Conservation (phyloP, 2,797 vertebrate genomes). For the Coregonus suidteri region DNA sequence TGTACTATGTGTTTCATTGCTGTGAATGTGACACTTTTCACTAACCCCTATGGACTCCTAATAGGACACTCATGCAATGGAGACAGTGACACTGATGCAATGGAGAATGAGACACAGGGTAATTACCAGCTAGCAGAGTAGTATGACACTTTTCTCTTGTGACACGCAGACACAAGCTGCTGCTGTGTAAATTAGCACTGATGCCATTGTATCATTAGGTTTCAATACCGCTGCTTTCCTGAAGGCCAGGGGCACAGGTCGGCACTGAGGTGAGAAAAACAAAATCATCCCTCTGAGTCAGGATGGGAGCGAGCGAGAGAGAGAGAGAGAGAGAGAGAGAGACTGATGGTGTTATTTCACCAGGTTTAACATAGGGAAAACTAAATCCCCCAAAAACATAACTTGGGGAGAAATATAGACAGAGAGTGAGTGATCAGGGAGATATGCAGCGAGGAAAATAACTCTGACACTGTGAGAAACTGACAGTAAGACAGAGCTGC, state of each 20-base stretch:
- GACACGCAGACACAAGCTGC: not conserved
- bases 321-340: not conserved
- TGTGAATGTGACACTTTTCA: not conserved
- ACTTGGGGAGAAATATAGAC: too few species aligned
- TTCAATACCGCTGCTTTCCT: constrained; percentile 5
- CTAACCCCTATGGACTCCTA: not conserved
- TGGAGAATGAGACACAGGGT: not conserved
- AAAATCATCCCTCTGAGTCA: too few species aligned
- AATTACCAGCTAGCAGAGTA: not conserved
- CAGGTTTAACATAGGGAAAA: too few species aligned
- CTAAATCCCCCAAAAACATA: too few species aligned
- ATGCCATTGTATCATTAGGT: not conserved
- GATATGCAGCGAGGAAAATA: constrained; percentile 43
- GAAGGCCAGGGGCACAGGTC: constrained; percentile 9
- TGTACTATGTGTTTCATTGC: not conserved
- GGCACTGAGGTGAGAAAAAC: not conserved
- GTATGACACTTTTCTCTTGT: not conserved
- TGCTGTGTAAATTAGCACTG: not conserved
- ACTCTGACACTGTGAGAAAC: constrained; percentile 31
- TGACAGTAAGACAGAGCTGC: constrained; percentile 37
- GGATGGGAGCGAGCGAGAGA: not conserved
- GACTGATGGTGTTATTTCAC: too few species aligned
- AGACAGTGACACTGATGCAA: not conserved
- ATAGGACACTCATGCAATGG: not conserved
- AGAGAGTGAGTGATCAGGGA: constrained; percentile 31